Conservation (phyloP, 2,113 vertebrate genomes). For the Otus sunia region DNA sequence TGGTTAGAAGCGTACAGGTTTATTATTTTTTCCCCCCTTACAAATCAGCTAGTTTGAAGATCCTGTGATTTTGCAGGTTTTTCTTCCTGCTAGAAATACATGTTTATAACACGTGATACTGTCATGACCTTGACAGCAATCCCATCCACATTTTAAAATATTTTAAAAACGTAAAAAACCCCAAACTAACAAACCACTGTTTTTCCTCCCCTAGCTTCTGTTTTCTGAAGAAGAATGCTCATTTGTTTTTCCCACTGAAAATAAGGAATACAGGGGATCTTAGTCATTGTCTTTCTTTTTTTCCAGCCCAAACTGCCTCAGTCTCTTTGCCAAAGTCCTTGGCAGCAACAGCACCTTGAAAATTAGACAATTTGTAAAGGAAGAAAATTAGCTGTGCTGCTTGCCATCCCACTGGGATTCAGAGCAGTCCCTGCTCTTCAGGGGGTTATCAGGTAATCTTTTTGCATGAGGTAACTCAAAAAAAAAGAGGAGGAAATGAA, state of each 20-base stretch:
- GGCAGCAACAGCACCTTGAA: not conserved
- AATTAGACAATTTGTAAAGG: not conserved
- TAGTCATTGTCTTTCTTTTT: not conserved
- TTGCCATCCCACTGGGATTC: not conserved
- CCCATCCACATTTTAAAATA: not conserved
- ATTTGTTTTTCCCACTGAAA: not conserved
- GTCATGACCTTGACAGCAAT: not conserved
- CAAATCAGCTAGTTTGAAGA: not conserved
- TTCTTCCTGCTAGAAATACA: not conserved
- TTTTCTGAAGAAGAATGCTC: not conserved
- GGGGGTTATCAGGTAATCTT: not conserved
- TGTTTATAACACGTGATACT: not conserved
- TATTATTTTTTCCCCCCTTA: fast-evolving
- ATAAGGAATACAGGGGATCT: not conserved
- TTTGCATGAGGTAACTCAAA: not conserved
- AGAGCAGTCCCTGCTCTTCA: not conserved
- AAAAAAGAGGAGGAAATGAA: not conserved
- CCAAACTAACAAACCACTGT: not conserved
- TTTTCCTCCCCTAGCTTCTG: not conserved
- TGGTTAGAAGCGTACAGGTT: not conserved
- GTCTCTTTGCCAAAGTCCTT: not conserved
- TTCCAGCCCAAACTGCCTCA: not conserved
- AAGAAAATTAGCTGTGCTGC: not conserved
- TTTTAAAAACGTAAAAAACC: not conserved
- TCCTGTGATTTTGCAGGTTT: not conserved